A percentile compares a stretch with the other conserved stretches of the same genome.
Evolutionary conservation across 2,888 invertebrate genomes (phyloP).

Genomic region (Caenorhabditis angaria): DNA sequence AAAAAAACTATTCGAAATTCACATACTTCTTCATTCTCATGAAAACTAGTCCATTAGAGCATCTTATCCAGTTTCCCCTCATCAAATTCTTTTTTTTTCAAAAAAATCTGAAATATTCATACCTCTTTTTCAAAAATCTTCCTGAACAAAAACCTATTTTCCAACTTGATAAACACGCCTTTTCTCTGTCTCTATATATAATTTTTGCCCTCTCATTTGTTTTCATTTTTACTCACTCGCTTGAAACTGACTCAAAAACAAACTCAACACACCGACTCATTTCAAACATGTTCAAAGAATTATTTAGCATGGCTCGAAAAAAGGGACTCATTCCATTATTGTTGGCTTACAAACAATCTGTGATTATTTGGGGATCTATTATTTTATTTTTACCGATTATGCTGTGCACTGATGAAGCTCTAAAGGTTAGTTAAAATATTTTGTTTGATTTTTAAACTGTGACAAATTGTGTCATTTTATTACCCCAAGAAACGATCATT

Average conservation of each 20-base stretch:
- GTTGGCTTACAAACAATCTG: conserved; percentile 31
- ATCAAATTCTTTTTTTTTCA: no score
- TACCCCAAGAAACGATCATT: no score
- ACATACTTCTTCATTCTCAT: no score
- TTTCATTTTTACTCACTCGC: background rate
- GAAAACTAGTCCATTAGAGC: no score
- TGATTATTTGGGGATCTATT: conserved; percentile 42
- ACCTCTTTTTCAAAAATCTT: background rate
- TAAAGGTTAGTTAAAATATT: background rate
- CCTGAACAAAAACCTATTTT: background rate
- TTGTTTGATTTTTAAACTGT: background rate
- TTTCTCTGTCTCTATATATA: background rate
- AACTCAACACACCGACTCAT: background rate
- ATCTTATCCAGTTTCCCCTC: no score
- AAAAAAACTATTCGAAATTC: no score
- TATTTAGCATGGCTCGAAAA: conserved; percentile 28
- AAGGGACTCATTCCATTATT: conserved; percentile 22
- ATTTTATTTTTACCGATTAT: conserved; percentile 36
- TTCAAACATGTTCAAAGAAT: conserved; percentile 1
- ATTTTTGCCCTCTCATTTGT: background rate
- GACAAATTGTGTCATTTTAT: no score
- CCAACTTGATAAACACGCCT: background rate
- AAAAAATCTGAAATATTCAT: no score
- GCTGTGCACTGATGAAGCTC: background rate
- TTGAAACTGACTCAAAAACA: background rate